Base-by-base conservation (phyloP, 1,140 invertebrate species). In the Heliconius congener region DNA sequence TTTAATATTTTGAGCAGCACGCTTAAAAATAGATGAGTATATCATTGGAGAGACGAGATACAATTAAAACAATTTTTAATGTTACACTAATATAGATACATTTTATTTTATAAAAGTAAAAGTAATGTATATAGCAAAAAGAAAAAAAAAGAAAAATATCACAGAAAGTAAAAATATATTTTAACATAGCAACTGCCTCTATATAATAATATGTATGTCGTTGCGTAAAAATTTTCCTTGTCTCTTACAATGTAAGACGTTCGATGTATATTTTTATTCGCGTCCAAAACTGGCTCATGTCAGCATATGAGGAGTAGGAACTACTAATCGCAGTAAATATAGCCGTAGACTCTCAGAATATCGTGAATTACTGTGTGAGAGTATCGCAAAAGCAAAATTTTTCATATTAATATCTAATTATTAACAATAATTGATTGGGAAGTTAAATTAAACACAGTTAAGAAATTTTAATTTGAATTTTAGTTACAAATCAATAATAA, bases 211-310 rank as follows among this genome's bases (percentile, higher is more conserved):
- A 46, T 46, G 13, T 42, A 37, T 60, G 27, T 74, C 52, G 8
- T 57, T 30, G 30, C 34, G 52, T 39, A 34, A 60, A 34, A 72
- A 80, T 13, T 27, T 27, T 66, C 23, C 60, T 66, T 66, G 70
- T 39, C 39, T 80, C 50, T 37, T 76, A 46, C 50, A 19, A 52
- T 52, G 50, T 52, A 52, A 50, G 23, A 76, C 3, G 34, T 80
- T 52, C 70, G 23, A 76, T 6, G 34, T 80, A 76, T 76, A 80
- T 80, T 76, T 80, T 75, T 80, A 76, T 76, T 80, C 73, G 19
- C 46, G 66, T 73, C 66, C 74, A 72, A 81, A 81, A 78, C 72
- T 78, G 80, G 77, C 74, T 77, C 77, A 73, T 76, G 80, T 81
- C 80, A 81, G 52, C 52, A 78, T 78, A 57, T 78, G 70, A 77